phyloP scores from a whole-genome alignment of 2,797 vertebrate genomes.

The Phoeniculus purpureus region DNA sequence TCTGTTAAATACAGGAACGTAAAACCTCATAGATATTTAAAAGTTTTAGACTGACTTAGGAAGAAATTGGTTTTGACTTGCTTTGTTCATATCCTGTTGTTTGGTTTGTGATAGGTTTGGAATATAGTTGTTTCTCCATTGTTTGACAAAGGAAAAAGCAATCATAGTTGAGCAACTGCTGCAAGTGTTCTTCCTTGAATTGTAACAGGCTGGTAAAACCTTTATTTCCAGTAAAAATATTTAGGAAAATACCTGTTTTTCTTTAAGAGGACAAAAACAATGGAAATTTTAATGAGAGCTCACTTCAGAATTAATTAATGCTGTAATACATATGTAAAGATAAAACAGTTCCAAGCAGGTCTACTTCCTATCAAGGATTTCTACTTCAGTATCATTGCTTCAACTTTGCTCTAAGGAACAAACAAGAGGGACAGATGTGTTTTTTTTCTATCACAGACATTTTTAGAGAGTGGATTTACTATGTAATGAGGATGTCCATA shows the following conservation, averaged over 20 bases:
- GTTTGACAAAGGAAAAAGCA: constrained; percentile 4
- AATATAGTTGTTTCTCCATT: constrained; percentile 35
- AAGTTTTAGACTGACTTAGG: constrained; percentile 69
- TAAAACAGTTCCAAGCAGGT: neutral
- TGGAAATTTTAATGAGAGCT: neutral
- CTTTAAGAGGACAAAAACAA: neutral
- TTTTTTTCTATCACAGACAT: neutral
- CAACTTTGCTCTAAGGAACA: neutral
- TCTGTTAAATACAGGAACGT: constrained; percentile 77
- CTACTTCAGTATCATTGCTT: neutral
- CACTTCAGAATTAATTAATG: neutral
- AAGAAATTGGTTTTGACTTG: constrained; percentile 76
- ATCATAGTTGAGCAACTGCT: constrained; percentile 11
- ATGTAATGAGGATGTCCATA: neutral
- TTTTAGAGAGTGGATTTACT: neutral
- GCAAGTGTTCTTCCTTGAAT: neutral
- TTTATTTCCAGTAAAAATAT: neutral
- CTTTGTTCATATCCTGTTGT: constrained; percentile 72
- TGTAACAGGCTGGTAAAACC: neutral
- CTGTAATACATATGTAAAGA: neutral
- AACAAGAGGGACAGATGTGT: neutral
- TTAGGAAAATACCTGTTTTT: neutral
- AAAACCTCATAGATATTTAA: constrained; percentile 77
- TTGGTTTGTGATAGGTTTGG: constrained; percentile 58
- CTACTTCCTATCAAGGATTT: neutral